These are phyloP conservation scores for Eupithecia exiguata DNA, from an alignment of 2,888 invertebrate species.

Conservation along the genomic window DNA sequence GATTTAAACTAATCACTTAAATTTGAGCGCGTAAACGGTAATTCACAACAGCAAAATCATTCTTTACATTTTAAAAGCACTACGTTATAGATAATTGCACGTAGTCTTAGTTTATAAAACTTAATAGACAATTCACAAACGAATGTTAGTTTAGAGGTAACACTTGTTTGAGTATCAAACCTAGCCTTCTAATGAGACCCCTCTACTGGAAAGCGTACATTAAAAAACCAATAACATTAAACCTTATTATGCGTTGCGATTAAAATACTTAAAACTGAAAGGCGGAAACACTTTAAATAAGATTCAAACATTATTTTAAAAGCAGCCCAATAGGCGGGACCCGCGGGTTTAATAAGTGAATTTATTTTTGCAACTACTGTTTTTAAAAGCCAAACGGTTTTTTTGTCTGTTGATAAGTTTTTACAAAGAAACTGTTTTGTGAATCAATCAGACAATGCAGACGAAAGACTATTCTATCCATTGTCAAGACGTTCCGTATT, in stretches of 20 bases:
- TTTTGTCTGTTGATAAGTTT: neutral
- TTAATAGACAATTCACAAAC: conserved; percentile 14
- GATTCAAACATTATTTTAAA: neutral
- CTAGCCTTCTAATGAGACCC: conserved; percentile 19
- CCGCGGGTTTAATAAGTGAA: neutral
- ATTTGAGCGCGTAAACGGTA: conserved; percentile 2
- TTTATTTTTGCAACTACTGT: neutral
- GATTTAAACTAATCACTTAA: neutral
- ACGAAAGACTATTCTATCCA: neutral
- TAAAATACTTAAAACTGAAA: conserved; percentile 15
- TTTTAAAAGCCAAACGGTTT: neutral
- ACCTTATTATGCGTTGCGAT: conserved; percentile 27
- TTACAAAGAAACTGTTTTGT: neutral
- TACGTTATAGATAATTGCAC: conserved; percentile 26
- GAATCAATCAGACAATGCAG: neutral
- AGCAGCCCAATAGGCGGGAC: neutral
- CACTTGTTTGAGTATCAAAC: conserved; percentile 30
- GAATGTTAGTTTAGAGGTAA: conserved; percentile 26
- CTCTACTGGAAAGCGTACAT: conserved; percentile 7
- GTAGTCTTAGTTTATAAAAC: conserved; percentile 13
- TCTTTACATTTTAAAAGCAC: neutral
- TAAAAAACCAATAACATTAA: conserved; percentile 11
- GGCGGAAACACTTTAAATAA: conserved; percentile 22
- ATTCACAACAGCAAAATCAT: neutral
- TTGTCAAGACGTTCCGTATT: neutral